Evolutionary conservation across 1,140 invertebrate genomes (phyloP), one percentile per base, ranked within the genome.

Genomic region (Ceratitis capitata): DNA sequence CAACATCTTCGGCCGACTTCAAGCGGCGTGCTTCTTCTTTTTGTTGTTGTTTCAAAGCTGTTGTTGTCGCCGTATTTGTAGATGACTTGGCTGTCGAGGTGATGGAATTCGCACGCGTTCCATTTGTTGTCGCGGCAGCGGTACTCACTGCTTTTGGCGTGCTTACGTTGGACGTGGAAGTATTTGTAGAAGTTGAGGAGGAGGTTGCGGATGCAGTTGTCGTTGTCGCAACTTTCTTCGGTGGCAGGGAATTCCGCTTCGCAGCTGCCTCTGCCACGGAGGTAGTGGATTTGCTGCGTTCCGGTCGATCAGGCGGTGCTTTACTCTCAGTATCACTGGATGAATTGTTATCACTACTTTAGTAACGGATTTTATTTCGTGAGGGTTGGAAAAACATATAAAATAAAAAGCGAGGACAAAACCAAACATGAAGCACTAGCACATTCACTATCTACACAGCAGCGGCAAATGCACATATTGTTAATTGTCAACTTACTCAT

Each of bases 1-100:
- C 93, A 78, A 94, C 93, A 91, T 94, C 93, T 53, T 92, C 87
- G 9, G 86, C 74, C 9, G 82, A 49, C 74, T 56, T 74, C 47
- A 86, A 82, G 0, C 84, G 69, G 10, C 86, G 84, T 19, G 78
- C 61, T 51, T 90, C 90, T 86, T 91, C 89, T 87, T 14, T 89
- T 87, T 39, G 86, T 85, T 64, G 61, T 87, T 82, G 87, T 49
- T 87, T 86, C 49, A 86, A 86, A 56, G 85, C 86, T 42, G 87
- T 64, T 6, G 85, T 47, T 47, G 51, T 85, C 6, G 82, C 26
- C 29, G 83, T 82, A 10, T 29, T 45, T 0, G 86, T 23, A 49
- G 87, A 32, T 0, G 85, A 84, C 74, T 88, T 90, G 0, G 84
- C 61, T 14, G 88, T 88, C 16, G 83, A 85, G 4, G 61, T 85